These are phyloP conservation scores for Pandemis heparana DNA, from an alignment of 2,888 invertebrate genomes.

Conservation along the genomic window DNA sequence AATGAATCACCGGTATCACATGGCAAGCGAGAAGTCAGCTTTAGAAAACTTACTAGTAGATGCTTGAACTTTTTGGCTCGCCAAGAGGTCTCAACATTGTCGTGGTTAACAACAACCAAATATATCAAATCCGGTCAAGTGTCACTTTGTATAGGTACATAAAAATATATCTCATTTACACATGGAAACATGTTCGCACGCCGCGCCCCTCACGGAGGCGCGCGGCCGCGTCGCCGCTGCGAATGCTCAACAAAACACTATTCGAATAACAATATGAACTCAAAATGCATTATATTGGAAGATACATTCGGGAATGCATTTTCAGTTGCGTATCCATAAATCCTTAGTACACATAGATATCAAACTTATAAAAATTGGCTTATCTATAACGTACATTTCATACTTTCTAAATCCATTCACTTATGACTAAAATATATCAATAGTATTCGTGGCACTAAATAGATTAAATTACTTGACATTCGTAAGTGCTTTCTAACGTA, in stretches of 20 bases:
- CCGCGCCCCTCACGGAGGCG: constrained; percentile 29
- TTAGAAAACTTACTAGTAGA: constrained; percentile 27
- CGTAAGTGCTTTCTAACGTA: constrained; percentile 59
- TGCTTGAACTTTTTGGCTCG: background rate
- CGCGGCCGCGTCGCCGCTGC: constrained; percentile 5
- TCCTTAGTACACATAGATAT: constrained; percentile 60
- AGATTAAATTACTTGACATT: constrained; percentile 49
- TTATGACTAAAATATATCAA: constrained; percentile 56
- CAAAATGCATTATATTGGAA: constrained; percentile 73
- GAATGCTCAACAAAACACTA: constrained; percentile 49
- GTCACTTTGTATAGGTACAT: constrained; percentile 34
- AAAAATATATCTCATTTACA: constrained; percentile 34
- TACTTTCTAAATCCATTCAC: constrained; percentile 55
- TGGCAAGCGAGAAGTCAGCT: constrained; percentile 44
- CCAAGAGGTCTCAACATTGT: background rate
- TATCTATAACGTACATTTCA: constrained; percentile 63
- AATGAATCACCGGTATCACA: constrained; percentile 46
- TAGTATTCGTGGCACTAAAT: constrained; percentile 59
- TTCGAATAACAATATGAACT: constrained; percentile 55
- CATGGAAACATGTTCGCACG: constrained; percentile 4
- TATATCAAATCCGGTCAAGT: constrained; percentile 27
- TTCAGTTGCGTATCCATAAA: constrained; percentile 60
- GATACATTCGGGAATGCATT: constrained; percentile 78
- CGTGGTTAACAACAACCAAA: constrained; percentile 8
- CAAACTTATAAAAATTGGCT: constrained; percentile 76